Base-by-base conservation (phyloP, 2,113 vertebrate species). In the Ptilorrhoa leucosticta region DNA sequence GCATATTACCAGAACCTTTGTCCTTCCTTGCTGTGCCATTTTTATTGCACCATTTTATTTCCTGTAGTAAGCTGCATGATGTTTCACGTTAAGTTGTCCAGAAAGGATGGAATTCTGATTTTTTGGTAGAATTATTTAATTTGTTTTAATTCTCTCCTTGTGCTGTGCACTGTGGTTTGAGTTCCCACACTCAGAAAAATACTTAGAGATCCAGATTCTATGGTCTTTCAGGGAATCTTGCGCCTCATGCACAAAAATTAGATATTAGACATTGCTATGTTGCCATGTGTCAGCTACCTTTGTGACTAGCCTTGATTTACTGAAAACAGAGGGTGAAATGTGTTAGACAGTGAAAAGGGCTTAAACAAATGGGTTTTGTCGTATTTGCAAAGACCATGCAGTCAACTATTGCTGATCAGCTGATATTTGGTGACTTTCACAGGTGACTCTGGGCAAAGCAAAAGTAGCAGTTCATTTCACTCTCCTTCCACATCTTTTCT, bases 1-100 rank as follows among this genome's bases (percentile, higher is more conserved):
- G 69, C 8, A 0, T 78, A 57, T 92, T 93, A 89, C 61, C 27
- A 84, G 86, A 95, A 95, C 92, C 90, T 94, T 97, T 96, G 93
- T 96, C 90, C 64, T 89, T 94, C 79, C 53, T 86, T 12, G 7
- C 79, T 0, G 0, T 75, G 69, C n/a, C 78, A 76, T 93, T 93
- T 89, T 80, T 64, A 48, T 87, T 60, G 45, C 37, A 84, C 44
- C 35, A 33, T 87, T 91, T 94, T 50, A 78, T 94, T 91, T 94
- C 54, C 50, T 51, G 35, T 53, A 18, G 53, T 63, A 37, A 81
- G 33, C 61, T 87, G 31, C 69, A 17, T 57, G 40, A 51, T 78
- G 31, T 56, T 53, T 94, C 42, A 20, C 50, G 13, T 45, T 37
- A 71, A 64, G 24, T 16, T 81, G 33, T 45, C 23, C 30, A 53